These are phyloP conservation scores for Pseudorasbora parva DNA, from an alignment of 2,113 vertebrate genomes.

Conservation along the genomic window DNA sequence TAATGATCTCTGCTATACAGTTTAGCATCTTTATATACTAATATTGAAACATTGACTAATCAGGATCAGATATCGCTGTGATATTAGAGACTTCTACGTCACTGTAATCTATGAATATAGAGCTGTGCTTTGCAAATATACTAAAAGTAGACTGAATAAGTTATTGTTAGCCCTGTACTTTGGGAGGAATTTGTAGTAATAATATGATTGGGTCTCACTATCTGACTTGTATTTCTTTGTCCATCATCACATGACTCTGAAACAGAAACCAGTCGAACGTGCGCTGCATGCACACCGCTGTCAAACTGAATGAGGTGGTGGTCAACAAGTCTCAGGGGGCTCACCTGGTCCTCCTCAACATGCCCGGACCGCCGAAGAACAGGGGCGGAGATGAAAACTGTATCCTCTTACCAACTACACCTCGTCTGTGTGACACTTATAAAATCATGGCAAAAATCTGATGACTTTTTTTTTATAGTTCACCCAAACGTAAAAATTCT, in stretches of 20 bases:
- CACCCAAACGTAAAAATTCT: no score
- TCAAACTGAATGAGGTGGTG: slow-evolving; percentile 92
- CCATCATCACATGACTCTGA: not conserved
- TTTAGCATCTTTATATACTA: not conserved
- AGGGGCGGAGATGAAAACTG: slow-evolving; percentile 94
- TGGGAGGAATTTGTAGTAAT: not conserved
- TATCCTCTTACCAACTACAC: slow-evolving; percentile 80
- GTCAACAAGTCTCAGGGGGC: slow-evolving; percentile 90
- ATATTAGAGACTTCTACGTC: not conserved
- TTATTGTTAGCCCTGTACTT: no score
- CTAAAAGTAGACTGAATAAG: not conserved
- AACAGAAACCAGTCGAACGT: slow-evolving; percentile 94
- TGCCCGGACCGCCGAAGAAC: slow-evolving; percentile 93
- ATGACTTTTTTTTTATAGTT: no score
- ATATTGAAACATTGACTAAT: not conserved
- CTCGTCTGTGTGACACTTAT: not conserved
- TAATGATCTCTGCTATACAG: not conserved
- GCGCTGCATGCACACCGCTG: slow-evolving; percentile 94
- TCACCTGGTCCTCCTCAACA: slow-evolving; percentile 93
- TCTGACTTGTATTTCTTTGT: not conserved
- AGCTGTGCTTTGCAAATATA: not conserved
- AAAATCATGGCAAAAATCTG: accelerated
- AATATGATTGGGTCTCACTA: no score
- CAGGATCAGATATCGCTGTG: not conserved
- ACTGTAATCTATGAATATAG: not conserved